phyloP scores from a whole-genome alignment of 2,797 vertebrate species.

The Huso huso region DNA sequence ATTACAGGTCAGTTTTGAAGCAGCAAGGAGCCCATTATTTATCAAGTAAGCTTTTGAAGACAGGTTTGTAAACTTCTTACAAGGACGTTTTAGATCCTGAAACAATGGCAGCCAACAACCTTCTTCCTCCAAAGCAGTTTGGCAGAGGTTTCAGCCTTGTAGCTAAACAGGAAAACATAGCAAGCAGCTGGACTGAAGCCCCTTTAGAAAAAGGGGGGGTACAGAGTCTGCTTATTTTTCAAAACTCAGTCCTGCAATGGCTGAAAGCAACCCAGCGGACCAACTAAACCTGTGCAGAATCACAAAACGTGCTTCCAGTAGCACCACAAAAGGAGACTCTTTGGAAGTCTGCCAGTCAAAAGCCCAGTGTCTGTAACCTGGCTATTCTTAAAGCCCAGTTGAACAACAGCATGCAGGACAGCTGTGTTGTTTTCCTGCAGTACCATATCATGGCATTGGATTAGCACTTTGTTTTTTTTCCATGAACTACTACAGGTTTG shows the following conservation, averaged over 20 bases:
- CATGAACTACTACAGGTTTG: not conserved
- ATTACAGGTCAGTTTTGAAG: not conserved
- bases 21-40: not conserved
- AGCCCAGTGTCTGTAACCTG: not conserved
- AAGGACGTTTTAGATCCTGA: constrained; percentile 50
- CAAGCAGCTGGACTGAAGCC: not conserved
- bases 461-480: not conserved
- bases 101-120: constrained; percentile 46
- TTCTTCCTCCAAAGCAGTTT: constrained; percentile 9
- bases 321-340: not conserved
- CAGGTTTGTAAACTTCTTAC: constrained; percentile 35
- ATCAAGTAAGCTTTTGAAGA: not conserved
- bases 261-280: not conserved
- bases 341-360: not conserved
- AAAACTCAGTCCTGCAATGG: not conserved
- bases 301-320: not conserved
- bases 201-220: not conserved
- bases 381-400: not conserved
- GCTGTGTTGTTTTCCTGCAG: not conserved
- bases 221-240: not conserved
- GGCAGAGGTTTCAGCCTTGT: not conserved
- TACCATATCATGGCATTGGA: not conserved
- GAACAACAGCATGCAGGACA: not conserved
- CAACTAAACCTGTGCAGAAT: not conserved
- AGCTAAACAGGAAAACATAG: not conserved